Evolutionary conservation across 2,888 invertebrate genomes (phyloP).

Genomic region (Thyatira batis): DNA sequence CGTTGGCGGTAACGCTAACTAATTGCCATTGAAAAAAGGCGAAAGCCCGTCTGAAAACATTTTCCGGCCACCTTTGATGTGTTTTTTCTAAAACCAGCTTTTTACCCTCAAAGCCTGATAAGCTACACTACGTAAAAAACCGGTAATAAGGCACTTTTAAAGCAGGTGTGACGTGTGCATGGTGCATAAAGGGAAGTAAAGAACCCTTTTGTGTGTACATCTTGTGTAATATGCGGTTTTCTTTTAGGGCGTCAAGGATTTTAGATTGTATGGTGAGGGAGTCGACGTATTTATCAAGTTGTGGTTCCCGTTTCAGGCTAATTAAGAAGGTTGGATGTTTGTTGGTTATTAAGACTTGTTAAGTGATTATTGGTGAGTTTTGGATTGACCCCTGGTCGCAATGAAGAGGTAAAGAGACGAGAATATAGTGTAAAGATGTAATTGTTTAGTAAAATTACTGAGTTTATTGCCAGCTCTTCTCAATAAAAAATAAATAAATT

Average conservation of each 20-base stretch:
- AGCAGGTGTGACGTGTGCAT: conserved; percentile 67
- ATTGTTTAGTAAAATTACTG: no score
- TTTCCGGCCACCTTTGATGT: conserved; percentile 74
- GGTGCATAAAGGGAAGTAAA: conserved; percentile 58
- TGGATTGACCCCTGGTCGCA: no score
- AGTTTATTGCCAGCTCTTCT: no score
- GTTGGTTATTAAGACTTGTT: neutral
- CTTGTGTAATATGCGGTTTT: conserved; percentile 51
- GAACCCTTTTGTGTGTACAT: conserved; percentile 44
- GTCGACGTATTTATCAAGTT: conserved; percentile 1
- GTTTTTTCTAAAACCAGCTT: conserved; percentile 62
- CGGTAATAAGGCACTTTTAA: conserved; percentile 77
- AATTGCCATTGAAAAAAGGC: conserved; percentile 84
- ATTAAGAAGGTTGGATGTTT: neutral
- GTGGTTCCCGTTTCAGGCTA: neutral
- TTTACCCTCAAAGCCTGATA: conserved; percentile 72
- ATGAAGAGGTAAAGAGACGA: no score
- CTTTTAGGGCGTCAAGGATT: conserved; percentile 39
- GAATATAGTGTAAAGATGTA: no score
- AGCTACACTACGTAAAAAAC: conserved; percentile 70
- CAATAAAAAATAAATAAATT: no score
- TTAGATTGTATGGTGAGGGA: conserved; percentile 26
- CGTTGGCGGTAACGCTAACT: conserved; percentile 74
- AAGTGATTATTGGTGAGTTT: no score
- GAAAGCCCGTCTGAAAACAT: conserved; percentile 80